Percentiles rank a stretch among this genome's conserved stretches.
Conservation (phyloP, 2,888 invertebrate genomes). For the Sarcophaga carnaria region DNA sequence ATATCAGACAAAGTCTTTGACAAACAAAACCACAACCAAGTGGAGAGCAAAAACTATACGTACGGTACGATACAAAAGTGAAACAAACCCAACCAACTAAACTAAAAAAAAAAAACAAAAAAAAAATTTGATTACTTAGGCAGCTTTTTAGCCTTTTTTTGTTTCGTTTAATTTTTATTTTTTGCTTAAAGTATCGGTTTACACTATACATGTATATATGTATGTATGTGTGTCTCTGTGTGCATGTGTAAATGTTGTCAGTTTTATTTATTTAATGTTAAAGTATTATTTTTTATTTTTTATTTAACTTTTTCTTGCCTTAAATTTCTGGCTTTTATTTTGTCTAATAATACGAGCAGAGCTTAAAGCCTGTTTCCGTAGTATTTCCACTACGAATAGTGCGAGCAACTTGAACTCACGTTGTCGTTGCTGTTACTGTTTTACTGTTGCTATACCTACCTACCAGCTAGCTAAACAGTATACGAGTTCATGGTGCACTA, state of each 20-base stretch:
- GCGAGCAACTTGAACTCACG: conserved; percentile 23
- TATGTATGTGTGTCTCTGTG: too few relatives aligned
- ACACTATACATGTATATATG: conserved; percentile 36
- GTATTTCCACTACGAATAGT: conserved; percentile 23
- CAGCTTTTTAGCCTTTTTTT: conserved; percentile 4
- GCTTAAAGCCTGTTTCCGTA: conserved; percentile 29
- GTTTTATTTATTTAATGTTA: conserved; percentile 53
- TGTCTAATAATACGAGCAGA: conserved; percentile 15
- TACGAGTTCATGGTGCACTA: conserved; percentile 26
- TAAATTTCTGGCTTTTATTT: neutral
- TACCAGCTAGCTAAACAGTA: conserved; percentile 1
- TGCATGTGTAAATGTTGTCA: conserved; percentile 17
- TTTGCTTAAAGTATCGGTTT: conserved; percentile 58
- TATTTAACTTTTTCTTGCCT: neutral
- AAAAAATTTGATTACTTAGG: conserved; percentile 51
- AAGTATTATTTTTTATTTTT: conserved; percentile 49
- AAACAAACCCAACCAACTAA: neutral
- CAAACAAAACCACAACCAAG: conserved; percentile 51
- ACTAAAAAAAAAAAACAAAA: conserved; percentile 8
- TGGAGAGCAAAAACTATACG: neutral
- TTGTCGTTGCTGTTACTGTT: neutral
- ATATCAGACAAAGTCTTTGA: conserved; percentile 19
- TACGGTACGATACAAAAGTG: conserved; percentile 5
- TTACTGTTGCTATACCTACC: neutral
- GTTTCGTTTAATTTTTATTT: neutral